Base-by-base conservation (phyloP, 2,888 invertebrate species). In the Stenotaenia linearis region DNA sequence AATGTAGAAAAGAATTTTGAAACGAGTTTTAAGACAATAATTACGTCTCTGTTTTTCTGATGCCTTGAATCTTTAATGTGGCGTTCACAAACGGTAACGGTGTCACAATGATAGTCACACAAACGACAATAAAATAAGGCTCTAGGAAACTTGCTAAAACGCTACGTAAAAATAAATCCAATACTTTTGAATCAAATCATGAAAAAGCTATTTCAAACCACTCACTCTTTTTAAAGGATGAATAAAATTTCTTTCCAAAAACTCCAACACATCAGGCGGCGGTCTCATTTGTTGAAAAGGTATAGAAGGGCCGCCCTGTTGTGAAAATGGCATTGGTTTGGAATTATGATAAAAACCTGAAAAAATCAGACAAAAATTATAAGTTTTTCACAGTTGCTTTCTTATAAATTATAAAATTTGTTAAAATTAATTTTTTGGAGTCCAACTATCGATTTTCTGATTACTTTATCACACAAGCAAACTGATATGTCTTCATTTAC, bases 41-140 rank as follows among this genome's bases (percentile, higher is more conserved):
- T 3, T 45, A 77, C 77, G 9, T 28, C 45, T 45, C 18, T 78
- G 21, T 56, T 61, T 61, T 61, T 61, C 61, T 78, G 78, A 81
- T 87, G 87, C 74, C 85, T 80, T 7, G 82, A 82, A 78, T 86
- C 86, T 78, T 83, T 84, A 75, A 84, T 83, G 80, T 87, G 87
- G 56, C 84, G 83, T 75, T 83, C 80, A 80, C 84, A 84, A 30
- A 85, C 83, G n/a, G 80, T 81, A 0, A 84, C 81, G 32, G 82
- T 82, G 81, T 85, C 84, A 81, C 86, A 84, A 80, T 87, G 86
- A 81, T 85, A 87, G 45, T 87, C 86, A 84, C 87, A 87, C 28
- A 87, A 82, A 10, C 85, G 85, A 81, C 87, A 87, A 82, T 84
- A 86, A 81, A 83, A 87, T 75, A 82, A 83, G 30, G 86, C 86